Conservation (phyloP, 1,140 invertebrate genomes). For the Bactericera cockerelli region DNA sequence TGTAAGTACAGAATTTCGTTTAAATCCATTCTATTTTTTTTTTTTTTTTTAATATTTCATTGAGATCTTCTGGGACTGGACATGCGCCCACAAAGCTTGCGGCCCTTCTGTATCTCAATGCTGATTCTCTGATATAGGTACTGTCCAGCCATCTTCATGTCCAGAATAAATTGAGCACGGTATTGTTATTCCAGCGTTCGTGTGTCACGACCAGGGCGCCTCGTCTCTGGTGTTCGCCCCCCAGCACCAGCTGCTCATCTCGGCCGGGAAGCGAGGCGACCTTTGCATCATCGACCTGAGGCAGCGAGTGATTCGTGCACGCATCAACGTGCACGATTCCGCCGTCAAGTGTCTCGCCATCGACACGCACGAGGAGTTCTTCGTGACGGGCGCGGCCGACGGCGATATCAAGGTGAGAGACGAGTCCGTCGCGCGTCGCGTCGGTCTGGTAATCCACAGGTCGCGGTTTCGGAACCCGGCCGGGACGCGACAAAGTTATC, state of each 20-base stretch:
- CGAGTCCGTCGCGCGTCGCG: too few relatives aligned
- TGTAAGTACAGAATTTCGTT: too few relatives aligned
- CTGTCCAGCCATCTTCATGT: too few relatives aligned
- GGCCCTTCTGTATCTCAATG: too few relatives aligned
- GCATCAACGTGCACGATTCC: constrained; percentile 82
- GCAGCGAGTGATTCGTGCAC: constrained; percentile 56
- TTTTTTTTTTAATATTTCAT: too few relatives aligned
- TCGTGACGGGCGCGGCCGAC: constrained; percentile 94
- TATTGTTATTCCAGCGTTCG: constrained; percentile 65
- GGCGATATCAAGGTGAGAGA: constrained; percentile 92
- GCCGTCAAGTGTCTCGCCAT: constrained; percentile 88
- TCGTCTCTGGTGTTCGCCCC: constrained; percentile 82
- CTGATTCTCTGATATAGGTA: too few relatives aligned
- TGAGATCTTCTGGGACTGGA: too few relatives aligned
- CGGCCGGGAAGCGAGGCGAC: constrained; percentile 89
- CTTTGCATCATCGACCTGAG: constrained; percentile 89
- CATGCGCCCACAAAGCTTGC: too few relatives aligned
- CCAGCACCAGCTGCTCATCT: constrained; percentile 76
- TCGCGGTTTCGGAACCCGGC: background rate
- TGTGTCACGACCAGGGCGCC: constrained; percentile 82
- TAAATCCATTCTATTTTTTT: too few relatives aligned
- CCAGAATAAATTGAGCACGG: too few relatives aligned
- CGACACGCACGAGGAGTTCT: constrained; percentile 89
- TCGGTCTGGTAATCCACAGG: too few relatives aligned
- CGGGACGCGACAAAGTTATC: background rate